A percentile compares a stretch with the other conserved stretches of the same genome.
Evolutionary conservation across 1,140 invertebrate genomes (phyloP).

Genomic region (Drosophila burlai): DNA sequence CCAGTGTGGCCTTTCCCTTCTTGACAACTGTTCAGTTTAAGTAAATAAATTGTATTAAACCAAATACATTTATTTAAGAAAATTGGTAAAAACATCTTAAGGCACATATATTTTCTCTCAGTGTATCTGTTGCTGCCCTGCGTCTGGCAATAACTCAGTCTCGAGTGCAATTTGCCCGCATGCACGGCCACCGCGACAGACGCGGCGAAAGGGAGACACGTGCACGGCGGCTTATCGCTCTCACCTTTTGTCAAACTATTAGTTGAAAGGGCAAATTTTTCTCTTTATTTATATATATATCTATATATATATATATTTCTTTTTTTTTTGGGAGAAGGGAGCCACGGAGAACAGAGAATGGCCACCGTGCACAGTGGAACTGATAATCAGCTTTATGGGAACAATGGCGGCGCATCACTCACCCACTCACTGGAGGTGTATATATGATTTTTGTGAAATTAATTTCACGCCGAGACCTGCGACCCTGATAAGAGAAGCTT

Average conservation of each 20-base stretch:
- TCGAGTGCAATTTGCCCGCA: constrained; percentile 77
- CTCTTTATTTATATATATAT: neutral
- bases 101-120: constrained; percentile 5
- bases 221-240: constrained; percentile 56
- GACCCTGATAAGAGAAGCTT: constrained; percentile 38
- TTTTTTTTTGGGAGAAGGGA: neutral
- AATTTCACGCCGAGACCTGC: constrained; percentile 45
- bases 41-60: too few species aligned
- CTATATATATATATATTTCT: neutral
- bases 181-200: constrained; percentile 14
- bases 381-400: constrained; percentile 39
- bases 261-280: constrained; percentile 31
- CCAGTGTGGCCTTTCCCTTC: too few species aligned
- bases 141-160: constrained; percentile 79
- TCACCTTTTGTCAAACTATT: constrained; percentile 78
- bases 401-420: constrained; percentile 26
- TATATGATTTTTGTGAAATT: constrained; percentile 47
- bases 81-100: neutral
- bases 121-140: constrained; percentile 43
- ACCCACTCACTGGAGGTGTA: neutral
- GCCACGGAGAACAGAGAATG: neutral
- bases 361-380: constrained; percentile 30
- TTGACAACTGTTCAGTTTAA: too few species aligned
- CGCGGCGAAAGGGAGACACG: constrained; percentile 31
- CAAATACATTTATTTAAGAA: too few species aligned